phyloP scores from a whole-genome alignment of 1,140 invertebrate species.

The Pseudomyrmex sp. region DNA sequence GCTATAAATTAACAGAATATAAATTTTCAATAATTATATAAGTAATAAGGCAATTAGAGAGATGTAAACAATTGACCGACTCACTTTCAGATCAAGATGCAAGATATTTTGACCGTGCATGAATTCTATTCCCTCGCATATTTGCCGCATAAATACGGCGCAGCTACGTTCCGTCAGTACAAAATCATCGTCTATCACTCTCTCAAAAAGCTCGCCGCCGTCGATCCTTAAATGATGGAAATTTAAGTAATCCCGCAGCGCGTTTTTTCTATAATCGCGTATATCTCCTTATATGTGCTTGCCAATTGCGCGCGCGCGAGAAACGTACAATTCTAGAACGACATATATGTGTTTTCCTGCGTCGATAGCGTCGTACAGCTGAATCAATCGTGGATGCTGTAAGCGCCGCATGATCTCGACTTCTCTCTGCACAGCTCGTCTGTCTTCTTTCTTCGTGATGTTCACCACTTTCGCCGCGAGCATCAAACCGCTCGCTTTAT shows the following conservation, averaged over 20 bases:
- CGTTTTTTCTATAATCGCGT: conserved; percentile 9
- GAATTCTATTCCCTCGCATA: conserved; percentile 98
- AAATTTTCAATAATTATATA: conserved; percentile 7
- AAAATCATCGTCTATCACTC: conserved; percentile 99
- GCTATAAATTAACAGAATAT: conserved; percentile 86
- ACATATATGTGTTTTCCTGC: conserved; percentile 96
- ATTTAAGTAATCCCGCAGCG: conserved; percentile 16
- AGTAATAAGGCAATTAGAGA: too few relatives aligned
- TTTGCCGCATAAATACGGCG: conserved; percentile 98
- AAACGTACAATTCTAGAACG: conserved; percentile 97
- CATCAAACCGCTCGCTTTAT: conserved; percentile 91
- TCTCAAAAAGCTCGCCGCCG: conserved; percentile 98
- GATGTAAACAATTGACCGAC: conserved; percentile 7
- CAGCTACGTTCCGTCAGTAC: conserved; percentile 97
- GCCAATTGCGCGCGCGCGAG: background rate
- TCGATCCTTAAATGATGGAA: conserved; percentile 87
- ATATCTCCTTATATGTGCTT: background rate
- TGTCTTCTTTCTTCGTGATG: conserved; percentile 93
- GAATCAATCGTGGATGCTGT: conserved; percentile 97
- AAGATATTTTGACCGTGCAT: conserved; percentile 97
- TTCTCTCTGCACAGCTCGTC: conserved; percentile 96
- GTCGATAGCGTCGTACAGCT: conserved; percentile 98
- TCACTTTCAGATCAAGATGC: conserved; percentile 98
- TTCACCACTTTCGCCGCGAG: conserved; percentile 98
- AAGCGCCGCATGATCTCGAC: conserved; percentile 98